Evolutionary conservation across 2,888 invertebrate species (phyloP), one percentile per base, ranked within the genome.

Genomic region (Volucella inflata): DNA sequence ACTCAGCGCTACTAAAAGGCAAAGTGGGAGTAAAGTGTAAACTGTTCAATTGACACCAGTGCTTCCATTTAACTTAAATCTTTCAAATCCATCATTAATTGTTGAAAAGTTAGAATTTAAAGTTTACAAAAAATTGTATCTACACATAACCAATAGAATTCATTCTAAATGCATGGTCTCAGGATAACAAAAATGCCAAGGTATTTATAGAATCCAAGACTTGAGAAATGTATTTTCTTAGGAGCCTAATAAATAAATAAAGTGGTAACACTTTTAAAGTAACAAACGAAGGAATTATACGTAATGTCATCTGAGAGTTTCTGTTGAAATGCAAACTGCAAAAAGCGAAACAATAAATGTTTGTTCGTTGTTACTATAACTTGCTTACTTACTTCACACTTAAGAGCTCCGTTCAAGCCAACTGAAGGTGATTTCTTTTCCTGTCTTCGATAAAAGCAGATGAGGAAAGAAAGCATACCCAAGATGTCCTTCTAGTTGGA

Each of bases 1-100:
- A 78, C 78, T 78, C 68, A 78, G 30, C 4, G 16, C 67, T 74
- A 62, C 78, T 62, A 78, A 64, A 62, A 64, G 72, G 64, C 65
- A 74, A 46, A 60, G 65, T 42, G 59, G 21, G 57, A 14, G 12
- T 76, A 11, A 21, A 40, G 11, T 21, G 46, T 8, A 72, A 51
- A 48, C 16, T 2, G 68, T 44, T 74, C 14, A 10, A 44, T 77
- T 71, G 36, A n/a, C 11, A 46, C 17, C 70, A 65, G 53, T 0
- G 65, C 21, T 77, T 16, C 46, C 81, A 65, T 36, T 64, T 70
- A 10, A 36, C 3, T 48, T 1, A 6, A 53, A 21, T 11, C 11
- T 12, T 30, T 30, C 30, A 6, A 6, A 30, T 30, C 30, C 6
- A 30, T 30, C 30, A 30, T 6, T 30, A 30, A 30, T 30, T 30